Base-by-base conservation (phyloP, 2,888 invertebrate species). In the Megamerina dolium region DNA sequence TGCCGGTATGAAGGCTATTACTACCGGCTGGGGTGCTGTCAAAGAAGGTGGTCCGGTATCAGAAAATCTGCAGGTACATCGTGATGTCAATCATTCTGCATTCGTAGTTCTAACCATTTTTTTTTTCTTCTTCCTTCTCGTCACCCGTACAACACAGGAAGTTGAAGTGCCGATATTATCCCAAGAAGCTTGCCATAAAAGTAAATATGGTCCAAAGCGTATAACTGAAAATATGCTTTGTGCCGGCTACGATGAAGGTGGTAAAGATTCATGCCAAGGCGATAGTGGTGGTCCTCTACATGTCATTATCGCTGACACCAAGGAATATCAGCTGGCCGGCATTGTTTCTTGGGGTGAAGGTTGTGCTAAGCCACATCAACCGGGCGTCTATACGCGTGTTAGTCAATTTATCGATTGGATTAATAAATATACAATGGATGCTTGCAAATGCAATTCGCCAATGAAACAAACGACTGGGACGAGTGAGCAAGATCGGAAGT, bases 301-400 rank as follows among this genome's bases (percentile, higher is more conserved):
- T 46, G 58, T 70, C 2, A 39, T 52, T 12, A 49, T 53, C 18
- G 27, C 42, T 0, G 52, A 49, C 1, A 41, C 49, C 13, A 42
- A 29, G 31, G 48, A 49, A 37, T 58, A 55, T 42, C 59, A 61
- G 14, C 51, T 59, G 33, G 61, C 66, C 80, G 88, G 88, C 18
- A 75, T 88, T 12, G 87, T 87, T 0, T 87, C 87, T 0, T 71
- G 72, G 70, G 70, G 70, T 30, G 66, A 68, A 37, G 70, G 70
- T 13, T 70, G 69, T 37, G 71, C 72, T 16, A 57, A 67, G 55
- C 79, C 83, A 0, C 80, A 82, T 53, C 79, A 78, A 48, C 89
- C 89, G 0, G 90, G 90, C 2, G 88, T 90, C 4, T 90, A 90
- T 64, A 77, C 84, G 0, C 74, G 89, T 30, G 87, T 87, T n/a